Conservation (phyloP, 2,113 vertebrate genomes). For the Prunella himalayana region DNA sequence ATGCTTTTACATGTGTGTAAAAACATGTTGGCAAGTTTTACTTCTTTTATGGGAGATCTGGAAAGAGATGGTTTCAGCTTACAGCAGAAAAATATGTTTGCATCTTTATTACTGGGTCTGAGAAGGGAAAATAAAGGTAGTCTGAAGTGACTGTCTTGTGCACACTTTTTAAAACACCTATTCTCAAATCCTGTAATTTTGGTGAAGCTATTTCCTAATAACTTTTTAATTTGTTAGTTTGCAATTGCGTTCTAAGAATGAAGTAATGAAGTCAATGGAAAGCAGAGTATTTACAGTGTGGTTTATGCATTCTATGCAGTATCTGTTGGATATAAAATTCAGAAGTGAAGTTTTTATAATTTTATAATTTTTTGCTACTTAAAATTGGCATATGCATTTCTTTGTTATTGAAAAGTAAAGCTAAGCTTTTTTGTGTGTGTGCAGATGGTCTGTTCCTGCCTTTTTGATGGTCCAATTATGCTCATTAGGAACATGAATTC, state of each 20-base stretch:
- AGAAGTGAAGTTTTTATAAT: not conserved
- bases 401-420: not conserved
- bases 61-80: not conserved
- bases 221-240: not conserved
- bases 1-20: not conserved
- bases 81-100: not conserved
- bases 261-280: not conserved
- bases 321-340: not conserved
- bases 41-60: not conserved
- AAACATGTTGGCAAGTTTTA: not conserved
- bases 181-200: not conserved
- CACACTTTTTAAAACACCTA: not conserved
- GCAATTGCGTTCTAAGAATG: not conserved
- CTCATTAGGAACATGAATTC: not conserved
- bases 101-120: not conserved
- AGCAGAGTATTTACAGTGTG: not conserved
- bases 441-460: not conserved
- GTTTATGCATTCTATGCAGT: not conserved
- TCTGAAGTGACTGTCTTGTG: not conserved
- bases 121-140: not conserved
- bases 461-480: not conserved
- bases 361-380: not conserved
- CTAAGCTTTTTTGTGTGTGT: not conserved
- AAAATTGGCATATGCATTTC: not conserved
- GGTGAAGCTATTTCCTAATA: not conserved